A percentile compares a stretch with the other conserved stretches of the same genome.
These are phyloP conservation scores for Meriones psammophilus DNA, from an alignment of 2,797 vertebrate genomes.

Conservation along the genomic window DNA sequence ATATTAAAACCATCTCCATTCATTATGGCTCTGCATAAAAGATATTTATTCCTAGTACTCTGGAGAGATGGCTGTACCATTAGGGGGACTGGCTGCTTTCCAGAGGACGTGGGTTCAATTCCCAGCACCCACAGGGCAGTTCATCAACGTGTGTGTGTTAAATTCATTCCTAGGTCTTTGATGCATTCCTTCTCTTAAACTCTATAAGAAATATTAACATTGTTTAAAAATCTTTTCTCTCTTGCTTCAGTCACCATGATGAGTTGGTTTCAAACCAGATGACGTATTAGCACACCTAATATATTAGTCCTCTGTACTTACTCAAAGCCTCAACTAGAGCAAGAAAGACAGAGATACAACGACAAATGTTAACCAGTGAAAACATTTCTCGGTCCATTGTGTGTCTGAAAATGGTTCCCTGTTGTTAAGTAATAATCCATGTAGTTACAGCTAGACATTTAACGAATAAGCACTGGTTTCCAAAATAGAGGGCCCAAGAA, in stretches of 20 bases:
- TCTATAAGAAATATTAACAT: not conserved
- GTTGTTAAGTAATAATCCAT: not conserved
- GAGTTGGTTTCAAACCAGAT: slow-evolving; percentile 46
- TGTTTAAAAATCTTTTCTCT: not conserved
- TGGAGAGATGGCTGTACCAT: not conserved
- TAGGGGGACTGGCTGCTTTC: not conserved
- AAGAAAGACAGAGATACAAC: not conserved
- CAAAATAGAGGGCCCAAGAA: not conserved
- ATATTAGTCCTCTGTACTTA: not conserved
- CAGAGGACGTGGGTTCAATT: not conserved
- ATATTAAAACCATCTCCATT: not conserved
- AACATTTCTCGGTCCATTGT: not conserved
- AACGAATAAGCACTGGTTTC: slow-evolving; percentile 7
- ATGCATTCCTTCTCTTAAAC: slow-evolving; percentile 13
- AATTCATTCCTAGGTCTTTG: not conserved
- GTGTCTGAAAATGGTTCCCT: not conserved
- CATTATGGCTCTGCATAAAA: not conserved
- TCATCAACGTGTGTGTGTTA: not conserved
- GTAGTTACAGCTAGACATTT: not conserved
- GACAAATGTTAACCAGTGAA: not conserved
- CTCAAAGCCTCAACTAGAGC: not conserved
- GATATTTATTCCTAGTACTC: not conserved
- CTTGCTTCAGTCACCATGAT: not conserved
- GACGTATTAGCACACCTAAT: not conserved
- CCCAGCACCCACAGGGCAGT: not conserved